Evolutionary conservation across 2,888 invertebrate genomes (phyloP).

Genomic region (Sisyra terminalis): DNA sequence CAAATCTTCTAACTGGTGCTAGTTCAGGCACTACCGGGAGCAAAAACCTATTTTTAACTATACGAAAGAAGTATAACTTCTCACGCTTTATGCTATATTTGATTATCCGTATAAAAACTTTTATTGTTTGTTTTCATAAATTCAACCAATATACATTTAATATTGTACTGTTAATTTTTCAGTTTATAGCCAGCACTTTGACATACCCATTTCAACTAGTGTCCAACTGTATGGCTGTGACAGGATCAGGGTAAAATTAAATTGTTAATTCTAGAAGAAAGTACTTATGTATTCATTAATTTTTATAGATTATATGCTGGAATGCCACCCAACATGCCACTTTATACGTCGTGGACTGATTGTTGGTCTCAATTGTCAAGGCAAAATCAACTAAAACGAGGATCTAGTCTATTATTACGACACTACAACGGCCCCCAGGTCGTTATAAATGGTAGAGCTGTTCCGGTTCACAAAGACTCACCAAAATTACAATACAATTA

Average conservation of each 20-base stretch:
- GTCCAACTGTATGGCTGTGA: conserved; percentile 79
- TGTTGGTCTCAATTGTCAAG: conserved; percentile 68
- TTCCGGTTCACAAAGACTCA: conserved; percentile 13
- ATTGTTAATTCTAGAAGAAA: not conserved
- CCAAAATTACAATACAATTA: no score
- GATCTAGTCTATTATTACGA: conserved; percentile 67
- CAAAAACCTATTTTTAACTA: no score
- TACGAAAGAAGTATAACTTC: no score
- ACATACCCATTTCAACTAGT: conserved; percentile 91
- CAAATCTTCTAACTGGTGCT: no score
- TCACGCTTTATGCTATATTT: no score
- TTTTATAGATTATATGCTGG: conserved; percentile 55
- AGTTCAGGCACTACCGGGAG: no score
- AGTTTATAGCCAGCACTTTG: conserved; percentile 65
- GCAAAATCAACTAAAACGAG: conserved; percentile 68
- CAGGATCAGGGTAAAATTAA: conserved; percentile 44
- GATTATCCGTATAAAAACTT: no score
- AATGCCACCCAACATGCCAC: conserved; percentile 68
- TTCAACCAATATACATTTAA: no score
- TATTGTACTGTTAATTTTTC: no score
- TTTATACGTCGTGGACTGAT: conserved; percentile 62
- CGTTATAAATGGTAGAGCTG: conserved; percentile 20
- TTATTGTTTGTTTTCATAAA: no score
- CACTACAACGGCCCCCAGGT: conserved; percentile 40
- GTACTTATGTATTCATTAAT: not conserved